Percentiles rank a stretch among this genome's conserved stretches.
phyloP scores from a whole-genome alignment of 1,140 invertebrate species.

The Ectropis grisescens region DNA sequence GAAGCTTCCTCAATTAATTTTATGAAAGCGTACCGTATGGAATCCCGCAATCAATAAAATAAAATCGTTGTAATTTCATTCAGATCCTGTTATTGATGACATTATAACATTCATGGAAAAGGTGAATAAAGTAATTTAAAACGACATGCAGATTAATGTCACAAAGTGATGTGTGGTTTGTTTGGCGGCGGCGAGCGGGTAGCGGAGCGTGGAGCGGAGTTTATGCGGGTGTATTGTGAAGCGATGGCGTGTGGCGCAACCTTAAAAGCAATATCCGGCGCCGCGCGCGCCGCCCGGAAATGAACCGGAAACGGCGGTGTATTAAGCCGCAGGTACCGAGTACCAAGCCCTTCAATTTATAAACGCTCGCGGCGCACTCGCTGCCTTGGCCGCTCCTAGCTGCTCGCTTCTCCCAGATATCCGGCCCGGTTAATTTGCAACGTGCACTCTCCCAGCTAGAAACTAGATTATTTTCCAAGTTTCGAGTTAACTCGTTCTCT shows the following conservation, averaged over 20 bases:
- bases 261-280: constrained; percentile 72
- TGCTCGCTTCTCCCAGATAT: constrained; percentile 36
- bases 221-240: not conserved
- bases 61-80: too few species aligned
- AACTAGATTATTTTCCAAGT: too few species aligned
- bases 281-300: constrained; percentile 64
- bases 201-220: constrained; percentile 6
- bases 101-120: too few species aligned
- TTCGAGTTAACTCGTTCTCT: too few species aligned
- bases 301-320: constrained; percentile 71
- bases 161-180: too few species aligned
- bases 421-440: constrained; percentile 54
- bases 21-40: too few species aligned
- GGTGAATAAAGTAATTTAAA: too few species aligned
- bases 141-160: too few species aligned
- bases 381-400: constrained; percentile 12
- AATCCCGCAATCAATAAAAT: too few species aligned
- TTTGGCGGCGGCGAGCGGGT: constrained; percentile 3
- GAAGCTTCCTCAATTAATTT: too few species aligned
- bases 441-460: constrained; percentile 15
- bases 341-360: constrained; percentile 69
- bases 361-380: constrained; percentile 54
- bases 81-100: too few species aligned
- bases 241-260: constrained; percentile 58
- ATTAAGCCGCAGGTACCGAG: constrained; percentile 70